phyloP scores from a whole-genome alignment of 2,113 vertebrate genomes.

The Lanius collurio region DNA sequence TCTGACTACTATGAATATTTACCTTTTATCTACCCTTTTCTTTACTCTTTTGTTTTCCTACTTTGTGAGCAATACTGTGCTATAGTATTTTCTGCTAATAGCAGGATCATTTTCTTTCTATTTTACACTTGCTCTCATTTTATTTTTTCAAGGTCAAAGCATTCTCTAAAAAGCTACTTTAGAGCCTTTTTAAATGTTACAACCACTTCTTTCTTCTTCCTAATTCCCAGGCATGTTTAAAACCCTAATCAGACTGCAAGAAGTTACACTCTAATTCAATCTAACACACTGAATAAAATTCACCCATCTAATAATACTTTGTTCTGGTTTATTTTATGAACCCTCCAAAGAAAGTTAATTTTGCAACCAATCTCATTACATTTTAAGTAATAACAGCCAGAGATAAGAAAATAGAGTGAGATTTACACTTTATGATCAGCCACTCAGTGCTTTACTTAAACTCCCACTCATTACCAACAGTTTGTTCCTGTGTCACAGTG shows the following conservation, averaged over 20 bases:
- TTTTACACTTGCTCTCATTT: conserved; percentile 19
- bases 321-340: conserved; percentile 63
- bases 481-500: not conserved
- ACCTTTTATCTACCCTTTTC: not conserved
- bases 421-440: not conserved
- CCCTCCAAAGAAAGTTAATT: conserved; percentile 63
- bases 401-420: conserved; percentile 32
- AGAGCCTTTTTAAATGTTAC: not conserved
- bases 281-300: conserved; percentile 53
- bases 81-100: not conserved
- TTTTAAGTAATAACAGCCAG: conserved; percentile 31
- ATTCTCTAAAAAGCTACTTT: conserved; percentile 11
- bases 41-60: not conserved
- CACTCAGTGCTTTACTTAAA: not conserved
- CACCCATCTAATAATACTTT: conserved; percentile 48
- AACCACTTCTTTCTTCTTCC: conserved; percentile 49
- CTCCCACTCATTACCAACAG: not conserved
- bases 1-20: not conserved
- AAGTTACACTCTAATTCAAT: conserved; percentile 26
- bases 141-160: conserved; percentile 73
- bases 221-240: conserved; percentile 68
- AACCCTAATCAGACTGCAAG: conserved; percentile 64
- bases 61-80: not conserved
- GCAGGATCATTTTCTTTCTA: not conserved
- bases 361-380: conserved; percentile 55